These are phyloP conservation scores for Tanypteryx hageni DNA, from an alignment of 2,888 invertebrate species.

Conservation along the genomic window DNA sequence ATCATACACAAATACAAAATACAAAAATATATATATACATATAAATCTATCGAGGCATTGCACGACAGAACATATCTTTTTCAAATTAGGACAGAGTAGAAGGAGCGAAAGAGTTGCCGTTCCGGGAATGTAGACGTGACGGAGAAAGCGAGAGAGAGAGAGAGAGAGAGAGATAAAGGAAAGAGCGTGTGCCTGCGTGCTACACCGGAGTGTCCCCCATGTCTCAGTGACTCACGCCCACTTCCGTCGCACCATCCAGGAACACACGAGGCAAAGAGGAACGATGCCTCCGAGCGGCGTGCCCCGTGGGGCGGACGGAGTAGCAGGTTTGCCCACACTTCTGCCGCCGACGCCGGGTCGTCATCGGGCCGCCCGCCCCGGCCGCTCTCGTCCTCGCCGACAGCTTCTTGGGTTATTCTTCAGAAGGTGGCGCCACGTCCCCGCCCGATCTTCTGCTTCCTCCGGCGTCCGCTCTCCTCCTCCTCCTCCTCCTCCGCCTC, in stretches of 20 bases:
- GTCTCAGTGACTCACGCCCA: neutral
- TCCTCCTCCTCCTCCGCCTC: neutral
- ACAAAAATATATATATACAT: neutral
- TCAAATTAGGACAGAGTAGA: neutral
- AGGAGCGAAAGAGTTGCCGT: neutral
- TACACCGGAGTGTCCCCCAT: neutral
- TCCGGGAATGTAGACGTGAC: neutral
- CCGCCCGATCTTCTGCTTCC: neutral
- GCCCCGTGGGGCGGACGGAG: conserved; percentile 12
- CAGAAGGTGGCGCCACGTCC: neutral
- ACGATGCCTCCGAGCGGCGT: neutral
- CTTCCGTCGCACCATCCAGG: neutral
- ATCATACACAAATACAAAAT: neutral
- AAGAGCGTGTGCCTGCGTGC: neutral
- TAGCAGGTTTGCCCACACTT: neutral
- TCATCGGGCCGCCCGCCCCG: neutral
- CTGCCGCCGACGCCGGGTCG: neutral
- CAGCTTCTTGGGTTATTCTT: neutral
- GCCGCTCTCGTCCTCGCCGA: neutral
- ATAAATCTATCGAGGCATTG: neutral
- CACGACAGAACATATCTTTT: neutral
- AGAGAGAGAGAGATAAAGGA: neutral
- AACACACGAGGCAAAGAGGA: neutral
- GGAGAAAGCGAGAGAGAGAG: neutral
- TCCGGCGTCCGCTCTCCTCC: neutral